Evolutionary conservation across 2,797 vertebrate species (phyloP), one percentile per base, ranked within the genome.

Genomic region (Myripristis jacobus): DNA sequence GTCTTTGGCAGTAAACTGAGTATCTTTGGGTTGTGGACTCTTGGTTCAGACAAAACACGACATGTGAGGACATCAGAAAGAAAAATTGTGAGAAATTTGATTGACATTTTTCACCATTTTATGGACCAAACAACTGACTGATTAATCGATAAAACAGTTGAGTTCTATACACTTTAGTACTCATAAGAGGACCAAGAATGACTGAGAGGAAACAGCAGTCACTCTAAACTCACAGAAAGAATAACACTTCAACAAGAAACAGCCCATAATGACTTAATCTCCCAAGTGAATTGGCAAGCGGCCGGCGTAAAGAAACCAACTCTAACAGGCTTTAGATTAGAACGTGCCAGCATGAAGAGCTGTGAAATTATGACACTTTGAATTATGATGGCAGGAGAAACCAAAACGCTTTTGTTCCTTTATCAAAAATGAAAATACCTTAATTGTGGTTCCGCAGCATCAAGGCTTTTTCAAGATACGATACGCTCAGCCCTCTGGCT

Each of bases 401-500:
- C 12, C 2, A 1, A 4, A 15, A 15, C 13, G 13, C 43, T 47
- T 31, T 47, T 41, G n/a, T 51, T 56, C 54, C 58, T 71, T 54
- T 54, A 25, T 76, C 36, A 27, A 19, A 53, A 44, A 46, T 41
- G 29, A 22, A 46, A 55, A 24, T 6, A 22, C 6, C 25, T 43
- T 75, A 25, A 69, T 63, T 59, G 29, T 24, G 2, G 24, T 11
- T n/a, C 38, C 2, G 21, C 2, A 16, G 3, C n/a, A 27, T 31
- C 41, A 54, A 44, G 29, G 21, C 18, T 36, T 22, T 76, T 71
- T 52, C 5, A 71, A 36, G 57, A 52, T 11, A 53, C 4, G 22
- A 18, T 59, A 55, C 8, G 15, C 53, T 55, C 36, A 38, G 44
- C 63, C 66, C 53, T 65, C 58, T 36, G 13, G 46, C 31, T 43